phyloP scores from a whole-genome alignment of 37 sponge, comb jelly and placozoan genomes.

The Ephydatia muelleri region DNA sequence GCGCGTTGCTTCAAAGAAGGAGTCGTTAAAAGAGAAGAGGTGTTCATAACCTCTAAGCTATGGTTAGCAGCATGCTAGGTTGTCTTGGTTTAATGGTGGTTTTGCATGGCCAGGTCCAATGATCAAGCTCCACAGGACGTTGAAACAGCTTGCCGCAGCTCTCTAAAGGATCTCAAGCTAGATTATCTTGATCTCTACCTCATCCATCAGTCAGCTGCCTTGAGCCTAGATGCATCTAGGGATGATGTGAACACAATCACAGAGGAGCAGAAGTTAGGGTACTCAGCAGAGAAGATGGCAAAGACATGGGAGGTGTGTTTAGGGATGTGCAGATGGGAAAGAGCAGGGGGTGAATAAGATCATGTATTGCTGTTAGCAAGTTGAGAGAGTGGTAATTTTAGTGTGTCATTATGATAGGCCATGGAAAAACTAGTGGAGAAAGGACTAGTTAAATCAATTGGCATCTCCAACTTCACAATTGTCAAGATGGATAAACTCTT shows the following conservation, averaged over 20 bases:
- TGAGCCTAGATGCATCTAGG: slow-evolving; percentile 6
- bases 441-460: slow-evolving; percentile 49
- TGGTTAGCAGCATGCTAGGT: slow-evolving; percentile 35
- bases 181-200: slow-evolving; percentile 76
- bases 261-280: slow-evolving; percentile 44
- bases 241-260: slow-evolving; percentile 2
- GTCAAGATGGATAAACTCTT: slow-evolving; percentile 46
- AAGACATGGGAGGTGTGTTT: slow-evolving; percentile 33
- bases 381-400: not conserved
- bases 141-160: slow-evolving; percentile 16
- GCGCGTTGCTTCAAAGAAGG: slow-evolving; percentile 82
- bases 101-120: not conserved
- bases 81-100: not conserved
- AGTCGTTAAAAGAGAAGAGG: slow-evolving; percentile 82
- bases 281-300: slow-evolving; percentile 22
- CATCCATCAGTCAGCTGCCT: slow-evolving; percentile 15
- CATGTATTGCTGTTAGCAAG: not conserved
- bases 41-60: slow-evolving; percentile 90
- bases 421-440: slow-evolving; percentile 55
- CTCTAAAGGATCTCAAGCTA: slow-evolving; percentile 57
- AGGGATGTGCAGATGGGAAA: not conserved
- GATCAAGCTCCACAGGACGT: slow-evolving; percentile 16
- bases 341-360: not conserved
- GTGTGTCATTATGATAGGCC: not conserved
- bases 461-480: slow-evolving; percentile 76